Conservation (phyloP, 2,888 invertebrate species). For the Eristalis intricaria region DNA sequence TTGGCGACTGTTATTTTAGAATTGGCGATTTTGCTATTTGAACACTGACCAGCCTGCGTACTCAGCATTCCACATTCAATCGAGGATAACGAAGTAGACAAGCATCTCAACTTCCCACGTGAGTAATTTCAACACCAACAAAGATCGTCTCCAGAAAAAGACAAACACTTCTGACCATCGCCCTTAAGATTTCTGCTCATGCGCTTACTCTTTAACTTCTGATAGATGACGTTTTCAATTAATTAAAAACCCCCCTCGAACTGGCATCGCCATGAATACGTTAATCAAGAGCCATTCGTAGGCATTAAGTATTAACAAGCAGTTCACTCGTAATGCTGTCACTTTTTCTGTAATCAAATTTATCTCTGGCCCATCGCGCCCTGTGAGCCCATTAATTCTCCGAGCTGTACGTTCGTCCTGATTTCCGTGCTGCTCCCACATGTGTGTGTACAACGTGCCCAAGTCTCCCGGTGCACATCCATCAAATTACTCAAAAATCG, state of each 20-base stretch:
- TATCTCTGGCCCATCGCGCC: slow-evolving; percentile 69
- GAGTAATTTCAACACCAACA: background rate
- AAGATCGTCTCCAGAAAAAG: background rate
- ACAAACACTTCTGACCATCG: slow-evolving; percentile 31
- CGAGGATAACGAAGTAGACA: background rate
- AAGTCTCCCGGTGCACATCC: slow-evolving; percentile 67
- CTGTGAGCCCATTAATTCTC: slow-evolving; percentile 69
- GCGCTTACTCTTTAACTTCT: slow-evolving; percentile 56
- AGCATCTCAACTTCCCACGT: background rate
- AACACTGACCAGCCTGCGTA: too few relatives aligned
- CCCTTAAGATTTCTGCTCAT: slow-evolving; percentile 47
- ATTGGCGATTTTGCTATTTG: too few relatives aligned
- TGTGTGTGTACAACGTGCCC: slow-evolving; percentile 1
- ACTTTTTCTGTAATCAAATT: slow-evolving; percentile 72
- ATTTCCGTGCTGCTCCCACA: slow-evolving; percentile 11
- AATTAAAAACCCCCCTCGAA: slow-evolving; percentile 49
- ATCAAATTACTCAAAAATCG: slow-evolving; percentile 71
- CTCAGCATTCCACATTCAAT: too few relatives aligned
- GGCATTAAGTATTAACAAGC: slow-evolving; percentile 72
- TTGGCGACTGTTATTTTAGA: too few relatives aligned
- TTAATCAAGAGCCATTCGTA: slow-evolving; percentile 66
- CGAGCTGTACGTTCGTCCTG: slow-evolving; percentile 41
- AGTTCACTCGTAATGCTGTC: slow-evolving; percentile 71
- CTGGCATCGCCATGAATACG: slow-evolving; percentile 10
- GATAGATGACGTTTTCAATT: slow-evolving; percentile 70